A percentile compares a stretch with the other conserved stretches of the same genome.
These are phyloP conservation scores for Tetramorium bicarinatum DNA, from an alignment of 2,888 invertebrate genomes.

Conservation along the genomic window DNA sequence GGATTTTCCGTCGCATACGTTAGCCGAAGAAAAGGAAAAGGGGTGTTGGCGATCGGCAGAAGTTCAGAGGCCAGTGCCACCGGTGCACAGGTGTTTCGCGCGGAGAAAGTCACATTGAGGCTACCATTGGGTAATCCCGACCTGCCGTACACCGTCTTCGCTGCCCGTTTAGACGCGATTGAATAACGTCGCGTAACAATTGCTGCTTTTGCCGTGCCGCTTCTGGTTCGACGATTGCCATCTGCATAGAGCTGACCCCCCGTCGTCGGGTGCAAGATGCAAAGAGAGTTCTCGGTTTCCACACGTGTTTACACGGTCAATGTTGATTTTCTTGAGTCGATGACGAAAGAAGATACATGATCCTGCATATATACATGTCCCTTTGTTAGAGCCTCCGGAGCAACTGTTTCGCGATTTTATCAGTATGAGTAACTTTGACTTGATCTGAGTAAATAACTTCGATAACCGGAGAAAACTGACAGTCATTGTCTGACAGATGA, in stretches of 20 bases:
- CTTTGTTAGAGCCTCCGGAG: background rate
- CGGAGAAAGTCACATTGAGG: slow-evolving; percentile 47
- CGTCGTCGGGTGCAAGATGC: background rate
- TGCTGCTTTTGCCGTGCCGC: slow-evolving; percentile 21
- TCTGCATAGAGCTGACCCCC: background rate
- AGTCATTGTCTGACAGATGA: background rate
- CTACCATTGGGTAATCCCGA: slow-evolving; percentile 41
- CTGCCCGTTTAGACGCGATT: slow-evolving; percentile 34
- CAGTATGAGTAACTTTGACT: background rate
- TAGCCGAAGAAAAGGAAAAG: background rate
- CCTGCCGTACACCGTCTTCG: slow-evolving; percentile 16
- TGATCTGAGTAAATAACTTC: slow-evolving; percentile 16
- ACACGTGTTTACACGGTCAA: background rate
- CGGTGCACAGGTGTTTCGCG: background rate
- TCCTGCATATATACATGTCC: background rate
- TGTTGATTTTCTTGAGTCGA: background rate
- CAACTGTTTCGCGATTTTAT: background rate
- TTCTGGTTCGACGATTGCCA: slow-evolving; percentile 4
- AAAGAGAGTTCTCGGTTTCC: background rate
- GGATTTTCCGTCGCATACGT: slow-evolving; percentile 57
- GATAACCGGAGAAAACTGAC: background rate
- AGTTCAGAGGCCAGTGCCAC: slow-evolving; percentile 34
- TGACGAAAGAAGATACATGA: background rate
- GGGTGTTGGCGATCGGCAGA: background rate
- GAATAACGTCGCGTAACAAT: slow-evolving; percentile 58